A percentile compares a stretch with the other conserved stretches of the same genome.
phyloP scores from a whole-genome alignment of 2,888 invertebrate species.

The Brachylomia viminalis region DNA sequence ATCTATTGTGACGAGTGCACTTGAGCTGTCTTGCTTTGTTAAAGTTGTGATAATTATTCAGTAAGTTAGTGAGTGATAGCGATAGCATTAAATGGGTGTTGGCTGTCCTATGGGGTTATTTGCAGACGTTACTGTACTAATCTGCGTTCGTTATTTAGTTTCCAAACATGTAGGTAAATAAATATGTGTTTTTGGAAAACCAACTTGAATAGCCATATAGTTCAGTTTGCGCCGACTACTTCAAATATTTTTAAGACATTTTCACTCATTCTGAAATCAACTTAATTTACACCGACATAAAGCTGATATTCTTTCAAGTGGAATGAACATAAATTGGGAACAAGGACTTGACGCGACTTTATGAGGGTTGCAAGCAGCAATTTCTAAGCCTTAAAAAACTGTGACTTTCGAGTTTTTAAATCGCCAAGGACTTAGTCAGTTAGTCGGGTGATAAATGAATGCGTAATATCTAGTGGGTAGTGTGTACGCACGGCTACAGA shows the following conservation, averaged over 20 bases:
- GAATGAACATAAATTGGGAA: too few species aligned
- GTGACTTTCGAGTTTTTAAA: too few species aligned
- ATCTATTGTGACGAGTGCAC: conserved; percentile 16
- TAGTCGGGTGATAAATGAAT: neutral
- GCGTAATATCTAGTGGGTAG: neutral
- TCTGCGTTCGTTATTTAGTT: neutral
- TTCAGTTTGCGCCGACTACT: neutral
- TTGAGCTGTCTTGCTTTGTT: conserved; percentile 20
- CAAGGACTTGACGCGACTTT: too few species aligned
- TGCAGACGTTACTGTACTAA: neutral
- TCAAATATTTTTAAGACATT: too few species aligned
- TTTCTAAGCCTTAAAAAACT: too few species aligned
- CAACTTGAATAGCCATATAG: too few species aligned
- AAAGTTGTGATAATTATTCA: neutral
- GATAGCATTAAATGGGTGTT: neutral
- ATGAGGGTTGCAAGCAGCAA: too few species aligned
- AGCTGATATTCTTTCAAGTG: neutral
- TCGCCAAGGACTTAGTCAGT: neutral
- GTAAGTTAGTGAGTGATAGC: neutral
- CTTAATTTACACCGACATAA: neutral
- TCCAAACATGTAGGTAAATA: too few species aligned
- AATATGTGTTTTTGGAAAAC: too few species aligned
- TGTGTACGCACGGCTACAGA: too few species aligned
- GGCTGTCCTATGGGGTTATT: neutral
- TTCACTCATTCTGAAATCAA: neutral